Conservation (phyloP, 2,888 invertebrate species). For the Phaonia tiefii region DNA sequence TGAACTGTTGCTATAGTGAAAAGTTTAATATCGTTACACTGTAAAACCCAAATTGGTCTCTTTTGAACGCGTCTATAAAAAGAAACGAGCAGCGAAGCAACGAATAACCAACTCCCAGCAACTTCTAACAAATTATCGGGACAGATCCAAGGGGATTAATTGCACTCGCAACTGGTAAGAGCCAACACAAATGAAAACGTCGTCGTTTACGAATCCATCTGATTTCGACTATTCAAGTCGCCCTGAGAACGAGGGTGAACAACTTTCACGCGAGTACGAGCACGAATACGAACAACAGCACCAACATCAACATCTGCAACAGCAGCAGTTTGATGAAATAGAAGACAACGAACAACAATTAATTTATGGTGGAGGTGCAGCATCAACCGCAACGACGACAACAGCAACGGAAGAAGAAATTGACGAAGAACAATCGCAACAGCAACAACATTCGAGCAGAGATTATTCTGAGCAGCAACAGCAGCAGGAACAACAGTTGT, state of each 20-base stretch:
- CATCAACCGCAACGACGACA: slow-evolving; percentile 40
- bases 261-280: slow-evolving; percentile 61
- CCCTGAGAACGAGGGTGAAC: slow-evolving; percentile 70
- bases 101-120: not conserved
- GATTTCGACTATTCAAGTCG: slow-evolving; percentile 78
- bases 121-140: no score
- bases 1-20: no score
- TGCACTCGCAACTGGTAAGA: slow-evolving; percentile 61
- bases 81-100: not conserved
- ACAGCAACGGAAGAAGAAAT: slow-evolving; percentile 61
- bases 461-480: no score
- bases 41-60: not conserved
- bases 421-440: slow-evolving; percentile 46
- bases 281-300: slow-evolving; percentile 62
- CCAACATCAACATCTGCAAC: slow-evolving; percentile 55
- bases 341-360: slow-evolving; percentile 48
- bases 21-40: no score
- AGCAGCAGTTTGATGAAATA: slow-evolving; percentile 48
- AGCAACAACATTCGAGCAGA: slow-evolving; percentile 47
- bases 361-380: slow-evolving; percentile 30
- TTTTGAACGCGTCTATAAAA: not conserved
- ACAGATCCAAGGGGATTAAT: not conserved
- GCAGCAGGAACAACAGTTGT: slow-evolving; percentile 38
- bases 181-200: slow-evolving; percentile 77
- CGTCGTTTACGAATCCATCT: slow-evolving; percentile 76